Conservation (phyloP, 2,797 vertebrate genomes). For the Parambassis ranga region DNA sequence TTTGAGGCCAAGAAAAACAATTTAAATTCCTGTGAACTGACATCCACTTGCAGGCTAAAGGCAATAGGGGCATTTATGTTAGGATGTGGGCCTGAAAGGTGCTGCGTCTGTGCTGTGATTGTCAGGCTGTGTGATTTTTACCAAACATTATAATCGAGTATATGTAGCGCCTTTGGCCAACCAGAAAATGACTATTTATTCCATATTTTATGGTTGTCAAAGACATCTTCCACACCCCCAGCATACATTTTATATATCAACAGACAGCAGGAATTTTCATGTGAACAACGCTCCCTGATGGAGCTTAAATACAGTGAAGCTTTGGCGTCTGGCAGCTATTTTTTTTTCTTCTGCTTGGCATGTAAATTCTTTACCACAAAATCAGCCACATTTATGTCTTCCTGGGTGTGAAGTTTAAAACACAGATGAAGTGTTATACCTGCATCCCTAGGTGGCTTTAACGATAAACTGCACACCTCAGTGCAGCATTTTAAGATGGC, state of each 20-base stretch:
- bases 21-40: conserved; percentile 71
- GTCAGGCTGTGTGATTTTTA: conserved; percentile 16
- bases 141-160: conserved; percentile 19
- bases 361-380: not conserved
- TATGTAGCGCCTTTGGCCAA: conserved; percentile 9
- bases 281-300: conserved; percentile 11
- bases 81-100: conserved; percentile 17
- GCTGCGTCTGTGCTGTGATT: conserved; percentile 7
- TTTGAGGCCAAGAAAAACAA: conserved; percentile 73
- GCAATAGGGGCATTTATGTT: conserved; percentile 7
- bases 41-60: conserved; percentile 68
- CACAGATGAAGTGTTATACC: conserved; percentile 75
- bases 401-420: conserved; percentile 7
- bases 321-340: not conserved
- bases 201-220: conserved; percentile 48
- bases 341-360: not conserved
- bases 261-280: conserved; percentile 19
- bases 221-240: conserved; percentile 44
- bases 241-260: conserved; percentile 34
- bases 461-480: not conserved
- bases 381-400: conserved; percentile 9
- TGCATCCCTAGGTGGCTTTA: conserved; percentile 53
- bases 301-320: not conserved
- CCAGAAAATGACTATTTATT: conserved; percentile 39
- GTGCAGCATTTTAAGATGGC: not conserved